These are phyloP conservation scores for Dione juno DNA, from an alignment of 2,888 invertebrate species.

Conservation along the genomic window DNA sequence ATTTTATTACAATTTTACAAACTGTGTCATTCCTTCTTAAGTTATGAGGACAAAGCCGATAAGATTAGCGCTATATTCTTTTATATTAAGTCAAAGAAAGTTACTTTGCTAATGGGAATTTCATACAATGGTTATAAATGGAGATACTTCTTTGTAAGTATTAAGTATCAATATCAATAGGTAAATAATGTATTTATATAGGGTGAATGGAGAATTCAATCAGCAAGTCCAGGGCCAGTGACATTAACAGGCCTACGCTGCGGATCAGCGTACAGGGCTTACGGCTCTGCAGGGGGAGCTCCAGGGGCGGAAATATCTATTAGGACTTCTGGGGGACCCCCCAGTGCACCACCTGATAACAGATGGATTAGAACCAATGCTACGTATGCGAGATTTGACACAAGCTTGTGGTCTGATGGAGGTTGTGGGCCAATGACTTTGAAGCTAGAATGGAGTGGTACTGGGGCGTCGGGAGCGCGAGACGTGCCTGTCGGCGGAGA, in stretches of 20 bases:
- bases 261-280: constrained; percentile 92
- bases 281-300: constrained; percentile 91
- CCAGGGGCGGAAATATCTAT: constrained; percentile 89
- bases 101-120: background rate
- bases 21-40: background rate
- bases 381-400: constrained; percentile 90
- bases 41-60: background rate
- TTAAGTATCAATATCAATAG: background rate
- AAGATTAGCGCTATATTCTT: background rate
- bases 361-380: constrained; percentile 91
- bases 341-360: constrained; percentile 86
- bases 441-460: constrained; percentile 87
- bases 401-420: constrained; percentile 92
- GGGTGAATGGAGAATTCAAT: constrained; percentile 87
- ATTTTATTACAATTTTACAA: background rate
- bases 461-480: constrained; percentile 73
- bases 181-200: constrained; percentile 55
- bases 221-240: constrained; percentile 71
- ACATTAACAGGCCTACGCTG: constrained; percentile 90
- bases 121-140: background rate
- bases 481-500: constrained; percentile 78
- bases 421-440: constrained; percentile 93
- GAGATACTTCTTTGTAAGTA: background rate
- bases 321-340: constrained; percentile 90
- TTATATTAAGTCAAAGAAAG: constrained; percentile 2